Evolutionary conservation across 2,888 invertebrate genomes (phyloP), one percentile per base, ranked within the genome.

Genomic region (Hermodice carunculata): DNA sequence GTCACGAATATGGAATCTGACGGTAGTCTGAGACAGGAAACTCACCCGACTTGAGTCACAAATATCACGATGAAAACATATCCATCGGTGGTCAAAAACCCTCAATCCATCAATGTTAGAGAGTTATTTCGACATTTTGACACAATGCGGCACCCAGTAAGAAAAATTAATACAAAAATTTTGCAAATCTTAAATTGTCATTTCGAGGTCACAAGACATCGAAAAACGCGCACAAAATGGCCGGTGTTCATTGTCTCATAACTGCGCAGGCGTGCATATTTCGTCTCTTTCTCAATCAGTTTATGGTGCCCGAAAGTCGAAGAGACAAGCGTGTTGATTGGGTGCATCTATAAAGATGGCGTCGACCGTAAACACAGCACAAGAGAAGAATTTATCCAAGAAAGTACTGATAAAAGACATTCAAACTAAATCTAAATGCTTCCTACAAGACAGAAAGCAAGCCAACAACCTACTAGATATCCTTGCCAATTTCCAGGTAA

Each of bases 81-180:
- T 64, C 76, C 82, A 82, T 82, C 81, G 70, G 72, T 62, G 67
- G 69, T 69, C 71, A 75, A 69, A 71, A 79, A 78, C 70, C 70
- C 70, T 74, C 78, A 73, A 75, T 71, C 71, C 74, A 37, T 61
- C 66, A 62, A 64, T 67, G 70, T 61, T 51, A 60, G 48, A 26
- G 19, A 29, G 32, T 63, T 58, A 74, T 54, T 68, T 64, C 44
- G 37, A 60, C 66, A 69, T 74, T 75, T 75, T 63, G 66, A 54
- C 53, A 64, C 44, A 46, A 48, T 54, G 54, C 34, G 46, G 17
- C 31, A 3, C 4, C n/a, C 42, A 32, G 6, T 22, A 8, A 19
- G 24, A 17, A 53, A 44, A 46, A 43, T 42, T 49, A 53, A 52
- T 44, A 51, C 34, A 29, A 17, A 32, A 58, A 44, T 57, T 51